Base-by-base conservation (phyloP, 30 jellyfish, hydroid and myxozoan species). In the Catostylus mosaicus region DNA sequence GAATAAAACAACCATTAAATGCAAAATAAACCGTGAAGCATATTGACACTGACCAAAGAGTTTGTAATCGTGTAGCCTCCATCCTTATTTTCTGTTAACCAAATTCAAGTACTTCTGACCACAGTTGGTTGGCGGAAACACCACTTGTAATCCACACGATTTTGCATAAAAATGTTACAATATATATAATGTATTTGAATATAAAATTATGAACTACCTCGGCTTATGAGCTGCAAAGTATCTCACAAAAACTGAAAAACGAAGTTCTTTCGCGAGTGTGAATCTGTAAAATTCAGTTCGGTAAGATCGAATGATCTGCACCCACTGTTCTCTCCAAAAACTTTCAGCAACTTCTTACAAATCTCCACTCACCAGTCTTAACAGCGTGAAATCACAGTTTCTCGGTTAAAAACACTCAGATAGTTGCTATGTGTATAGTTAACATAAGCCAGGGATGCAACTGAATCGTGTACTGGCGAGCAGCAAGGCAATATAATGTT, bases 41-140 rank as follows among this genome's bases (percentile, higher is more conserved):
- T 59, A 77, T 33, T 31, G 54, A 77, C 35, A 68, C 77, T 16
- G 46, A 20, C 82, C 75, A 82, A 52, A 82, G 73, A 82, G 38
- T n/a, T 56, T 33, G 80, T 69, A 69, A 82, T 82, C 92, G 81
- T 61, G 32, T 54, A 29, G 84, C 77, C 64, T 82, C 92, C 92
- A 82, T 82, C 92, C 92, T 82, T 86, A 82, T 82, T 82, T 76
- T 61, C 82, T 46, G 67, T 27, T 82, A 59, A 52, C 92, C 86
- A 82, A 45, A 63, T 82, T 82, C 92, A 71, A 82, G 92, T 82
- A 82, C 86, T 38, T 60, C 40, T 82, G 37, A 82, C 92, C 92
- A 82, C 92, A 82, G 63, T 33, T 69, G 92, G 75, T 69, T 56
- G 74, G 75, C 46, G 47, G 67, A 67, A 40, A 30, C 51, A 29